These are phyloP conservation scores for Pseudochirops cupreus DNA, from an alignment of 2,797 vertebrate species.

Conservation along the genomic window DNA sequence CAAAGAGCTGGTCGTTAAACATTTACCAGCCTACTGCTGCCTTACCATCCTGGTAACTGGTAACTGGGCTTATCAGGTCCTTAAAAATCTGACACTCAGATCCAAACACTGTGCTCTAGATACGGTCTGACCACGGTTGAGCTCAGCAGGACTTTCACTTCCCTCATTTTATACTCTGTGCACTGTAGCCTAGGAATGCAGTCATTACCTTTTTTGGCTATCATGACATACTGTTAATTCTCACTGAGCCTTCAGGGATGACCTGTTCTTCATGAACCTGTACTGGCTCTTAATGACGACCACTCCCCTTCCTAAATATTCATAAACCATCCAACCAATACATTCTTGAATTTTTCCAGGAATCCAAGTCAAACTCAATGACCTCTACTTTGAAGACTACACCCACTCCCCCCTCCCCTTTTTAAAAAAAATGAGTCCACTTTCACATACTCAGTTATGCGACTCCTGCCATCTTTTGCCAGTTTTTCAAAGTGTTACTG, in stretches of 20 bases:
- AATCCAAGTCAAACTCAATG: background rate
- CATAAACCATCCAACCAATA: background rate
- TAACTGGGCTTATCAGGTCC: background rate
- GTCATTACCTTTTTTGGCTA: background rate
- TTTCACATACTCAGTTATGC: background rate
- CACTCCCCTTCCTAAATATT: background rate
- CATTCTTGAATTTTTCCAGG: slow-evolving; percentile 6
- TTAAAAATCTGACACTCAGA: background rate
- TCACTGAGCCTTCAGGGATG: background rate
- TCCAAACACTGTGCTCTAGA: background rate
- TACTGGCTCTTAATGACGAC: background rate
- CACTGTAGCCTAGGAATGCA: background rate
- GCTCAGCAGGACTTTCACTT: background rate
- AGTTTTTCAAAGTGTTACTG: background rate
- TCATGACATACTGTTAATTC: background rate
- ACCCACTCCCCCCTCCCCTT: background rate
- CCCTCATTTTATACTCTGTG: background rate
- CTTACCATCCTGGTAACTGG: background rate
- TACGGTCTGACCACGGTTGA: background rate
- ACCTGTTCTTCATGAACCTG: background rate
- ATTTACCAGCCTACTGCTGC: background rate
- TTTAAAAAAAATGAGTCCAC: background rate
- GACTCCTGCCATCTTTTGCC: background rate
- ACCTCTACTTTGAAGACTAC: background rate
- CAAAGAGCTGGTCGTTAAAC: background rate